Base-by-base conservation (phyloP, 92 coral and sea anemone genomes). In the Chrysogorgia sp. region DNA sequence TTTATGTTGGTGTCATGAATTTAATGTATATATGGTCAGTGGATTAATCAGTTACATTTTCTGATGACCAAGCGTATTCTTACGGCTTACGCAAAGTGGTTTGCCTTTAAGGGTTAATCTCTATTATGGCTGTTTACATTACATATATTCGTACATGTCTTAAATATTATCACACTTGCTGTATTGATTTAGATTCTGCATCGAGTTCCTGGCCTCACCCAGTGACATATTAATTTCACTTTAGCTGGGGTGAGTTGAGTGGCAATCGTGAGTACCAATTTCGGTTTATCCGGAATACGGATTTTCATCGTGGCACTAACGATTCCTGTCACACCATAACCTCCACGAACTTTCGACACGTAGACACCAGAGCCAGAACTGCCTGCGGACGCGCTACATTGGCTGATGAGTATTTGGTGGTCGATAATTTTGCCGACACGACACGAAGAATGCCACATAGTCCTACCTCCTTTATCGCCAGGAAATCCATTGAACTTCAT, bases 301-400 rank as follows among this genome's bases (percentile, higher is more conserved):
- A 56, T 32, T 34, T 0, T 72, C 22, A 53, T 1, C 30, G 19
- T 59, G 9, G 97, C 97, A 30, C 92, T 80, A 15, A 91, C 97
- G 3, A 91, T 85, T 59, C 97, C 97, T 15, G 90, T 90, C 20
- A 89, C 89, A 34, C 83, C 92, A 58, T 86, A 76, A 31, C 72
- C 63, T 43, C 76, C 77, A 6, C 75, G 70, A 25, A 40, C 76
- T 62, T 61, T 68, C 14, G 86, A 83, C 7, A 86, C 88, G 80
- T 84, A 86, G 34, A 91, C 87, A 7, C 97, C 97, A 29, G 97
- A 88, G 29, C 97, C 97, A 33, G 97, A 91, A 48, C 87, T 87
- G 49, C 97, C 97, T 66, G 81, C 83, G n/a, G 64, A 66, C 9
- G 89, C 92, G 71, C 72, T 84, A 60, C 97, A 91, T 81, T 77